Evolutionary conservation across 2,113 vertebrate species (phyloP).

Genomic region (Burhinus oedicnemus): DNA sequence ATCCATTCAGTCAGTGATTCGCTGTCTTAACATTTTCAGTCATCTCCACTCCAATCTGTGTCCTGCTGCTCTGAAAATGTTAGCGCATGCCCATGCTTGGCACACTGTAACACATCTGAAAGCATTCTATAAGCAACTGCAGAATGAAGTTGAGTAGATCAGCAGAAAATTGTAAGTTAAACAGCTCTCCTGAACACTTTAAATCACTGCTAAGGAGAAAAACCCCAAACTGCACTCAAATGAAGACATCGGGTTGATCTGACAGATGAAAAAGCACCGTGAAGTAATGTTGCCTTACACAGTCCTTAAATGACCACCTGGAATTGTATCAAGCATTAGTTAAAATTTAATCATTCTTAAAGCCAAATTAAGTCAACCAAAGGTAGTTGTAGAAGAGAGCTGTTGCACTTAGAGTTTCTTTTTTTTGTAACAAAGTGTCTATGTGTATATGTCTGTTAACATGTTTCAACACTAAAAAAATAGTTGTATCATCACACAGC

Average conservation of each 20-base stretch:
- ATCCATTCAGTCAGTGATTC: neutral
- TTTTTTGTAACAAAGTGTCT: neutral
- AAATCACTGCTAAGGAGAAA: neutral
- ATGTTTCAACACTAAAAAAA: neutral
- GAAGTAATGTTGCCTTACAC: neutral
- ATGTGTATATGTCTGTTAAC: neutral
- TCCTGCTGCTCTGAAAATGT: neutral
- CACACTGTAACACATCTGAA: neutral
- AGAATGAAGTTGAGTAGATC: neutral
- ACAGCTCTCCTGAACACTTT: neutral
- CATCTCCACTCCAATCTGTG: neutral
- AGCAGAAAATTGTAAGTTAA: neutral
- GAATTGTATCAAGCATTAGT: neutral
- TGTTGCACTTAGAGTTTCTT: neutral
- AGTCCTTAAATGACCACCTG: neutral
- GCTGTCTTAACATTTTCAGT: neutral
- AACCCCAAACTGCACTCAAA: neutral
- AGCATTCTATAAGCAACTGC: neutral
- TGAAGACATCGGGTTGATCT: neutral
- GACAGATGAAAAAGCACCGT: neutral
- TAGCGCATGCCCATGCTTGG: neutral
- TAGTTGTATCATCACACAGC: neutral
- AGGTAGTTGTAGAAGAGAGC: neutral
- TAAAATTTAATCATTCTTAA: neutral
- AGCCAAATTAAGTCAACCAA: neutral